Conservation (phyloP, 2,888 invertebrate genomes). For the Leptura quadrifasciata region DNA sequence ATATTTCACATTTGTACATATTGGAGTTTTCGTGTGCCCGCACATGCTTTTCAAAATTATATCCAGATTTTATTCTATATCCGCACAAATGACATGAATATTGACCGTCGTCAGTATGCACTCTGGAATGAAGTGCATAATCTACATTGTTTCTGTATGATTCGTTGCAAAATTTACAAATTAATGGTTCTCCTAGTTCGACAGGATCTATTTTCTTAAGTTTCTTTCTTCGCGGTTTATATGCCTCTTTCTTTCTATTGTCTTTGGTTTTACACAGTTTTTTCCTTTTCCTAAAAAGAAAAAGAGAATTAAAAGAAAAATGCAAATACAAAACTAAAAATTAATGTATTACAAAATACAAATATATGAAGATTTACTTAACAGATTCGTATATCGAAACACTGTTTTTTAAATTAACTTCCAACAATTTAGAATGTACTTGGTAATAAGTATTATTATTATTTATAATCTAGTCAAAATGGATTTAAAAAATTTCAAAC, state of each 20-base stretch:
- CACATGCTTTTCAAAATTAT: conserved; percentile 68
- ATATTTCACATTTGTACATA: conserved; percentile 72
- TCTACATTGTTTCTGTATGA: conserved; percentile 44
- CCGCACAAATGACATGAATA: conserved; percentile 52
- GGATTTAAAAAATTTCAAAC: too few relatives aligned
- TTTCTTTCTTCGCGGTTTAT: conserved; percentile 8
- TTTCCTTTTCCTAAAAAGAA: conserved; percentile 23
- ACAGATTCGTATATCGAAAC: not conserved
- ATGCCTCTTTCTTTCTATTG: not conserved
- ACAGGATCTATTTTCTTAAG: conserved; percentile 18
- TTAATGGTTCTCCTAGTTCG: conserved; percentile 38
- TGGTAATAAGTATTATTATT: too few relatives aligned
- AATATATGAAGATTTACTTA: not conserved
- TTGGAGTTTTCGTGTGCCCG: conserved; percentile 71
- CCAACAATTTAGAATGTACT: too few relatives aligned
- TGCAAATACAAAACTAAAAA: not conserved
- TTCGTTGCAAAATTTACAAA: conserved; percentile 36
- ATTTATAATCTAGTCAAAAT: too few relatives aligned
- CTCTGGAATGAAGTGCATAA: conserved; percentile 47
- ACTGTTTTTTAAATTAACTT: not conserved
- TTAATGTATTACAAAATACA: not conserved
- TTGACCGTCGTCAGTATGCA: conserved; percentile 44
- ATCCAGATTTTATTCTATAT: conserved; percentile 61
- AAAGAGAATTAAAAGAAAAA: conserved; percentile 2
- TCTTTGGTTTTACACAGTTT: not conserved